Percentiles rank a stretch among this genome's conserved stretches.
Conservation (phyloP, 2,797 vertebrate species). For the Melanotaenia boesemani region DNA sequence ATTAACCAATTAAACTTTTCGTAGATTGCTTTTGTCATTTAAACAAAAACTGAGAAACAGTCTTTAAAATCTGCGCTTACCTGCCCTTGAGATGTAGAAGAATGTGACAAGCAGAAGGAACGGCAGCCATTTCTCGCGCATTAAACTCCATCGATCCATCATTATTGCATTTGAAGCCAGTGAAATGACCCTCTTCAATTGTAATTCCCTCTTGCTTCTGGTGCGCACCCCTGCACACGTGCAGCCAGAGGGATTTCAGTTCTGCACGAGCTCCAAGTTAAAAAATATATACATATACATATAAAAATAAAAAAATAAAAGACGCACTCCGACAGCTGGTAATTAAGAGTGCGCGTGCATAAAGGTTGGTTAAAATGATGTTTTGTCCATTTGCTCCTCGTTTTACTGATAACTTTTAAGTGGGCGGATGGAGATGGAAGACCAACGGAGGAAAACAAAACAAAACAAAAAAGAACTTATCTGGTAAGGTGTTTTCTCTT, state of each 20-base stretch:
- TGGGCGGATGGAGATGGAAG: constrained; percentile 46
- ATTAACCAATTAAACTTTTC: constrained; percentile 10
- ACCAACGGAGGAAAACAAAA: constrained; percentile 3
- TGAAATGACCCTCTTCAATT: not conserved
- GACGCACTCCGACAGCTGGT: constrained; percentile 20
- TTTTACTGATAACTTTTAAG: not conserved
- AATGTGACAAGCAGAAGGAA: constrained; percentile 49
- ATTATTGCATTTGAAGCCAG: constrained; percentile 22
- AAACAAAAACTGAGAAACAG: not conserved
- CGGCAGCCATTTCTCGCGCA: constrained; percentile 47
- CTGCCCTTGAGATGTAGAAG: constrained; percentile 59
- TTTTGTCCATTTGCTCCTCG: not conserved
- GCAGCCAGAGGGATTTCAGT: constrained; percentile 18
- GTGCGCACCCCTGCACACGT: constrained; percentile 49
- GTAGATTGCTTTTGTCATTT: not conserved
- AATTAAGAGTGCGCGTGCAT: constrained; percentile 39
- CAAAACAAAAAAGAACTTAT: constrained; percentile 7
- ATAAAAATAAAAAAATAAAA: not conserved
- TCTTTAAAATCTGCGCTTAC: constrained; percentile 48
- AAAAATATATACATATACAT: no score
- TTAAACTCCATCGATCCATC: constrained; percentile 64
- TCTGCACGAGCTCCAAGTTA: constrained; percentile 8
- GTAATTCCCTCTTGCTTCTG: constrained; percentile 26
- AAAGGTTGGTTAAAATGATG: not conserved
- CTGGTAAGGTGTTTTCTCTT: constrained; percentile 37